These are phyloP conservation scores for Lepidochitona cinerea DNA, from an alignment of 2,888 invertebrate genomes.

Conservation along the genomic window DNA sequence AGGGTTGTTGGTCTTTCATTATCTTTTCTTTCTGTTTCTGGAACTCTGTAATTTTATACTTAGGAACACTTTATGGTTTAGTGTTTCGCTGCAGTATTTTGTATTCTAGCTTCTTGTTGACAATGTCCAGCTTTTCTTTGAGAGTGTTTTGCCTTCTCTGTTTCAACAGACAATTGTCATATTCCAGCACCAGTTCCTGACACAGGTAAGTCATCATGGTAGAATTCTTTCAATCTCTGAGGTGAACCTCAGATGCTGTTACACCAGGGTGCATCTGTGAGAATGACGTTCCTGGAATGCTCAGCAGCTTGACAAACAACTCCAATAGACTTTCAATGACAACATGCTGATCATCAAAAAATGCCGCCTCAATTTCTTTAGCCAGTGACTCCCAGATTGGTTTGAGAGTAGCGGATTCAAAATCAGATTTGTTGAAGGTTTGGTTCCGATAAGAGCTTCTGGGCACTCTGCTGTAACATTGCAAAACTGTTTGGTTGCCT, in stretches of 20 bases:
- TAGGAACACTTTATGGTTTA: neutral
- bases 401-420: neutral
- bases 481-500: neutral
- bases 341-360: slow-evolving; percentile 7
- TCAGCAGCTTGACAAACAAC: neutral
- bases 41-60: neutral
- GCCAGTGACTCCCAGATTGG: neutral
- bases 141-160: neutral
- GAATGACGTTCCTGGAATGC: too few relatives aligned
- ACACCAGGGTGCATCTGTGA: too few relatives aligned
- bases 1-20: neutral
- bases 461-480: neutral
- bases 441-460: neutral
- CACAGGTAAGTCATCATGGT: neutral
- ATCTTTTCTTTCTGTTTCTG: neutral
- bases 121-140: neutral
- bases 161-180: neutral
- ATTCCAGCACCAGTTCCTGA: neutral
- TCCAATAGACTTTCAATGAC: neutral
- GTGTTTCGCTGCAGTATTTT: neutral
- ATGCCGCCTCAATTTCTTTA: neutral
- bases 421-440: neutral
- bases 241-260: neutral
- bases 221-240: neutral
- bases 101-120: neutral